Base-by-base conservation (phyloP, 2,113 vertebrate genomes). In the Mirounga angustirostris region DNA sequence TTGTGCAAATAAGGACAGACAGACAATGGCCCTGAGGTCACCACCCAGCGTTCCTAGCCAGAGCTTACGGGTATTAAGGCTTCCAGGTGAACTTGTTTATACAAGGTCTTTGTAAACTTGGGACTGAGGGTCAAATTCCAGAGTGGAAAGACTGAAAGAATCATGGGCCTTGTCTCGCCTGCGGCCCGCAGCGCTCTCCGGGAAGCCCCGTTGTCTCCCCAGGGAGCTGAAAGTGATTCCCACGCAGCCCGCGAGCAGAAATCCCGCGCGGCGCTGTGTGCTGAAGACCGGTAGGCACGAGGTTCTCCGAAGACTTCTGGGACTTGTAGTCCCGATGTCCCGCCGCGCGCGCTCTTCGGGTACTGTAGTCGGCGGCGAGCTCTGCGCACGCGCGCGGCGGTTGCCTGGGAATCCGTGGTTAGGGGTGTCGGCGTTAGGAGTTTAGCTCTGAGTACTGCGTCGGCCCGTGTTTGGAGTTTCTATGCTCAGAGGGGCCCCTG, bases 371-470 rank as follows among this genome's bases (percentile, higher is more conserved):
- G 4, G 4, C 16, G 26, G 36, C 21, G 26, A 18, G 10, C 26
- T 46, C 81, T 84, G 16, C 24, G 28, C 26, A 30, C 14, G 30
- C 28, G 40, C 5, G 14, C 16, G 11, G 26, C 43, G 26, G 82
- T 13, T 67, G 46, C 19, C 9, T 2, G 52, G 50, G n/a, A 67
- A 40, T 6, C 11, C 28, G 3, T 21, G 7, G 33, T 7, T 22
- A 2, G 12, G 18, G 1, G 0, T 0, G 2, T 43, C 7, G 40
- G 14, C 26, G 15, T 43, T 1, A 6, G 46, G 28, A 24, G 6
- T 30, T 40, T 2, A 2, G 26, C 26, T 9, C 7, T 22, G n/a
- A 24, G 2, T 43, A 11, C 50, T 6, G 8, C 36, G 8, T 84
- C 46, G 19, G 26, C 59, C 2, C 9, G 26, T 58, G n/a, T 74